Evolutionary conservation across 2,888 invertebrate genomes (phyloP).

Genomic region (Eugnorisma glareosa): DNA sequence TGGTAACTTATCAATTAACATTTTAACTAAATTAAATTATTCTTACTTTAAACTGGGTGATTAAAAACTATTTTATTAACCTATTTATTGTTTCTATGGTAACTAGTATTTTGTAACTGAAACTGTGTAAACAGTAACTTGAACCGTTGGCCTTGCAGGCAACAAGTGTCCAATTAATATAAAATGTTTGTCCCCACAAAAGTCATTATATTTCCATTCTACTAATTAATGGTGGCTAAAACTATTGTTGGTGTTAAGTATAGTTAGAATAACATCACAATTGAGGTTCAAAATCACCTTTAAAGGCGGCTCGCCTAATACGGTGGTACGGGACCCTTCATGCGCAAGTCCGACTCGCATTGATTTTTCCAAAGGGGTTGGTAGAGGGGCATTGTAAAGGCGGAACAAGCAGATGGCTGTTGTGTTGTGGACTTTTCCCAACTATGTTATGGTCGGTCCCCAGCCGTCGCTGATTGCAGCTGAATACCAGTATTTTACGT

Average conservation of each 20-base stretch:
- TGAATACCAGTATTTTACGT: not conserved
- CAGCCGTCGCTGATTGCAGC: not conserved
- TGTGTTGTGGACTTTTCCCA: too few species aligned
- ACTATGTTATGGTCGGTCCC: not conserved
- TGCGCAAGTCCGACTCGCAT: too few species aligned
- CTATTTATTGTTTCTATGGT: constrained; percentile 10
- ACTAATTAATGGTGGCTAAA: constrained; percentile 3
- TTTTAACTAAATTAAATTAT: not conserved
- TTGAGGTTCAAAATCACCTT: too few species aligned
- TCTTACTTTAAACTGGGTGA: not conserved
- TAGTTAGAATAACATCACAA: not conserved
- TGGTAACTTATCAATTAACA: constrained; percentile 7
- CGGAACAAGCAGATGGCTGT: too few species aligned
- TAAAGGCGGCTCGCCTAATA: too few species aligned
- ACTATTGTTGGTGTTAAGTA: not conserved
- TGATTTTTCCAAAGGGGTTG: not conserved
- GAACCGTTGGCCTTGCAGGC: constrained; percentile 11
- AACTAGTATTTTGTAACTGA: constrained; percentile 8
- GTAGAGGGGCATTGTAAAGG: not conserved
- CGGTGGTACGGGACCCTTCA: too few species aligned
- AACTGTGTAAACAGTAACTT: not conserved
- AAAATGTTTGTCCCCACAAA: constrained; percentile 15
- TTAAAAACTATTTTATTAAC: constrained; percentile 12
- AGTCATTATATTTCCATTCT: not conserved
- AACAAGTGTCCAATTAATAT: constrained; percentile 40